Evolutionary conservation across 2,113 vertebrate species (phyloP), one percentile per base, ranked within the genome.

Genomic region (Camelus bactrianus): DNA sequence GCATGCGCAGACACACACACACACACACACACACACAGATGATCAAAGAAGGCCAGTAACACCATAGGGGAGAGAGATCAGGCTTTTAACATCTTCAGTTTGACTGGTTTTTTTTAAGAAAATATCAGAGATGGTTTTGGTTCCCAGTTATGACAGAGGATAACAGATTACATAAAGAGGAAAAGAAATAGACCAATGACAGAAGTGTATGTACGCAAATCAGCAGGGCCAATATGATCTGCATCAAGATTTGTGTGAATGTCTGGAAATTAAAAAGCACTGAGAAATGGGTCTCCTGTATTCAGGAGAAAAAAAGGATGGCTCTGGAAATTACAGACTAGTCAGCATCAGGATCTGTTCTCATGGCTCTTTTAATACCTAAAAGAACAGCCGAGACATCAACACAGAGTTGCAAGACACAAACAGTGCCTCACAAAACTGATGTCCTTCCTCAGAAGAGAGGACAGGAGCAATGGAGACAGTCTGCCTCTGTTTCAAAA

Each of bases 121-220:
- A 90, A 56, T 70, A 93, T 64, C 46, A 96, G 24, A 94, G 35
- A 60, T 95, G 35, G 38, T 92, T 89, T 96, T 56, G 15, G 42
- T 64, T 22, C 42, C 82, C 20, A 65, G 32, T 24, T 82, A 38
- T 93, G 60, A 93, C 58, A 94, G n/a, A 96, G 58, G 13, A 50
- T 82, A 88, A 83, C 8, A 92, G 46, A 16, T 16, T 22, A 60
- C 6, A n/a, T 64, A 82, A 79, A 86, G 64, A 73, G 80, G 56
- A 94, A 82, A 97, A 86, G 52, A 87, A 75, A 77, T 0, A 94
- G 86, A 58, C 32, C 38, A 79, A 38, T 60, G 52, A 62, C 60
- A 85, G 58, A 91, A 69, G 38, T 73, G 17, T n/a, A 92, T 32
- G 35, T 32, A 82, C 12, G 26, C 92, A 94, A 64, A 67, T 38